These are phyloP conservation scores for Anser brachyrhynchus DNA, from an alignment of 2,113 vertebrate genomes.

Conservation along the genomic window DNA sequence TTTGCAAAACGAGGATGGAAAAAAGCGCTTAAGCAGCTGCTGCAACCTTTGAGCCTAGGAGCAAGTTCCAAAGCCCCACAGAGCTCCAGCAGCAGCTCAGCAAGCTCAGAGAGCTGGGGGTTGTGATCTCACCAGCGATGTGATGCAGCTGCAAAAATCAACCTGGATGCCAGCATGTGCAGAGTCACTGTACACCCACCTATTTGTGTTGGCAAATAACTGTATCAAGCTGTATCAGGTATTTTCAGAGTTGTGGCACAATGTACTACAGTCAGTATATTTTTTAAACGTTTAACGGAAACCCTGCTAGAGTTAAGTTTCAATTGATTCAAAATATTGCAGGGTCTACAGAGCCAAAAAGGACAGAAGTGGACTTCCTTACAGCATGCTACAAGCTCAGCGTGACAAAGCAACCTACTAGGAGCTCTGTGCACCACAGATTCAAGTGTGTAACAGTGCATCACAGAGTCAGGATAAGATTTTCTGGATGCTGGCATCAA, in stretches of 20 bases:
- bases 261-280: neutral
- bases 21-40: neutral
- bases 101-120: neutral
- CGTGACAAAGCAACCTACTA: neutral
- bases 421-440: neutral
- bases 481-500: neutral
- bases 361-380: neutral
- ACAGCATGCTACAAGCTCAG: neutral
- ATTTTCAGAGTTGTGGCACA: neutral
- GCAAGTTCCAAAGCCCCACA: neutral
- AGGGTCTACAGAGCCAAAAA: neutral
- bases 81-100: neutral
- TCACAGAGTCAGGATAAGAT: neutral
- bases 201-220: neutral
- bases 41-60: neutral
- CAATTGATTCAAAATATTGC: neutral
- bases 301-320: neutral
- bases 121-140: neutral
- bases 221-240: neutral
- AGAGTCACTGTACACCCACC: neutral
- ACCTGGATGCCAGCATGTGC: neutral
- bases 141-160: slow-evolving; percentile 2
- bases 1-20: neutral
- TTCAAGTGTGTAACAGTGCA: rapidly evolving
- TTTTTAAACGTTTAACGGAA: neutral